phyloP scores from a whole-genome alignment of 2,797 vertebrate species.

The Chelmon rostratus region DNA sequence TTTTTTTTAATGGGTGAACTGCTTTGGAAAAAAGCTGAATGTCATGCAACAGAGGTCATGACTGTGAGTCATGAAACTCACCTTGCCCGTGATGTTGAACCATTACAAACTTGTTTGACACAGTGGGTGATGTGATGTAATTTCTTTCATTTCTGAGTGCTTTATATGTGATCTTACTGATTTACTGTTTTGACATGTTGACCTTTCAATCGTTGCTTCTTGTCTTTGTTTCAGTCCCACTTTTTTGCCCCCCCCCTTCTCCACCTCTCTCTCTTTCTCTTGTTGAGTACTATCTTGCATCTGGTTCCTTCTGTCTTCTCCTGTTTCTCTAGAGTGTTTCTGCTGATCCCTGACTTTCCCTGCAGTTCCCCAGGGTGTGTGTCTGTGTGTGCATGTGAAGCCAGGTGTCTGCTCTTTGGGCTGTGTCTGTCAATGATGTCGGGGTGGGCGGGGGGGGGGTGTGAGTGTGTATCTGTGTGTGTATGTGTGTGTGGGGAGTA shows the following conservation, averaged over 20 bases:
- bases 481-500: constrained; percentile 65
- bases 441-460: constrained; percentile 66
- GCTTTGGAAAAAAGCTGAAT: background rate
- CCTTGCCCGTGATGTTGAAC: constrained; percentile 17
- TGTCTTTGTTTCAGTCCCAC: constrained; percentile 56
- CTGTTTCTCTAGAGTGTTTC: constrained; percentile 86
- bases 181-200: constrained; percentile 24
- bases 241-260: constrained; percentile 1
- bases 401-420: constrained; percentile 87
- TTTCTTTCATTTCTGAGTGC: background rate
- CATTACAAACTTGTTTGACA: background rate
- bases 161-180: constrained; percentile 4
- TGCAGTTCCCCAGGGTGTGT: constrained; percentile 81
- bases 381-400: constrained; percentile 69
- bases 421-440: constrained; percentile 91
- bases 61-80: background rate
- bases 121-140: background rate
- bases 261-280: constrained; percentile 44
- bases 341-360: constrained; percentile 87
- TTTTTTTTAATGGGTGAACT: background rate
- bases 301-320: constrained; percentile 86
- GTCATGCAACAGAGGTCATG: background rate
- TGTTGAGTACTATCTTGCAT: constrained; percentile 90
- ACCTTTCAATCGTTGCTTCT: constrained; percentile 44
- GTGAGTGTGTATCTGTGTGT: constrained; percentile 46